A percentile compares a stretch with the other conserved stretches of the same genome.
phyloP scores from a whole-genome alignment of 37 sponge, comb jelly and placozoan species.

The Aplysina aerophoba region DNA sequence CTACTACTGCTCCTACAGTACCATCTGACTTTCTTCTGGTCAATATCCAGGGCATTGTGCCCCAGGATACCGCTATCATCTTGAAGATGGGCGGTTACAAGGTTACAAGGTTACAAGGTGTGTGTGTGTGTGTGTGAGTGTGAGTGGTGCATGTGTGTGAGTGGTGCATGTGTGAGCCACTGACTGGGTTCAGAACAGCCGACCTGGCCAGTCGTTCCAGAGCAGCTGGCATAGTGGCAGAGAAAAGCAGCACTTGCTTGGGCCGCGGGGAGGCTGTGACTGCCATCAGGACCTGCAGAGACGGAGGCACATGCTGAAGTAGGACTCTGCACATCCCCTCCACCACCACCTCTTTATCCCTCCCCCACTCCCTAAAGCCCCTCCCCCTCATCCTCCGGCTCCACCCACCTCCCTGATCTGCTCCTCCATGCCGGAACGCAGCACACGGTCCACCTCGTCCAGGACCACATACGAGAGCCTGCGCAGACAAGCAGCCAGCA shows the following conservation, averaged over 20 bases:
- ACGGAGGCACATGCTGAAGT: not conserved
- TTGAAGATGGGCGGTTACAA: too few species aligned
- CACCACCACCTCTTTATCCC: too few species aligned
- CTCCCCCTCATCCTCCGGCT: not conserved
- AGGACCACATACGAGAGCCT: slow-evolving; percentile 37
- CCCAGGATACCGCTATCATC: too few species aligned
- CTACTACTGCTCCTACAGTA: too few species aligned
- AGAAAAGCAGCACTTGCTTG: slow-evolving; percentile 46
- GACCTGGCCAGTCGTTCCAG: slow-evolving; percentile 56
- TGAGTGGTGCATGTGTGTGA: too few species aligned
- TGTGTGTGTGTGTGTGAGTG: too few species aligned
- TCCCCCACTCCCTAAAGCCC: not conserved
- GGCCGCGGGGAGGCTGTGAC: slow-evolving; percentile 24
- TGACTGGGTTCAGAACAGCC: slow-evolving; percentile 52
- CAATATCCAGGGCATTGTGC: too few species aligned
- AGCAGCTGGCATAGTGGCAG: slow-evolving; percentile 45
- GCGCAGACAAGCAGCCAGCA: not conserved
- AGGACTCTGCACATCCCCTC: not conserved
- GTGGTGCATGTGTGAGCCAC: not conserved
- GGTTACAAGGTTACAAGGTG: too few species aligned
- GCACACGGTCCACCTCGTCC: slow-evolving; percentile 51
- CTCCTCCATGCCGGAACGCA: slow-evolving; percentile 48
- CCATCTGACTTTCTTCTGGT: too few species aligned
- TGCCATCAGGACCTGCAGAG: slow-evolving; percentile 10
- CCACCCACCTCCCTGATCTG: slow-evolving; percentile 45